These are phyloP conservation scores for Cataglyphis albicans DNA, from an alignment of 2,888 invertebrate species.

Conservation along the genomic window DNA sequence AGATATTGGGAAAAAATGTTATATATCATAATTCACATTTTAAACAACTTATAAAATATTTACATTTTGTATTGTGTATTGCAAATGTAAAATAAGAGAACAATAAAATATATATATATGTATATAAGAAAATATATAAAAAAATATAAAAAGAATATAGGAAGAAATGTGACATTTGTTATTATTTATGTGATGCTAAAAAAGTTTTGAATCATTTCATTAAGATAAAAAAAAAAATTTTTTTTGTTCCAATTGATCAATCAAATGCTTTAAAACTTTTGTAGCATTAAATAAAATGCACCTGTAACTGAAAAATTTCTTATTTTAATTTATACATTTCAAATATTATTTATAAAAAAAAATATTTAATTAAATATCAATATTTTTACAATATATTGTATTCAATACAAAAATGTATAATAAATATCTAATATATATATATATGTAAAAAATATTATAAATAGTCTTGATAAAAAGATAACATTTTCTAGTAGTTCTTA, in stretches of 20 bases:
- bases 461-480: not conserved
- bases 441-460: constrained; percentile 2
- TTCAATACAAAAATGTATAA: not conserved
- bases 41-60: not conserved
- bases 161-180: not conserved
- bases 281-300: not conserved
- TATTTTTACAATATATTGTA: constrained; percentile 8
- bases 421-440: not conserved
- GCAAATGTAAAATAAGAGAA: too few species aligned
- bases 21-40: not conserved
- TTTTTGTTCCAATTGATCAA: not conserved
- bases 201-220: not conserved
- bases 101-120: too few species aligned
- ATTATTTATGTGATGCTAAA: not conserved
- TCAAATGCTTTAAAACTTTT: not conserved
- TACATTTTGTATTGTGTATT: not conserved
- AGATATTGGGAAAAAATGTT: not conserved
- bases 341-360: not conserved
- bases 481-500: not conserved
- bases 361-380: constrained; percentile 31
- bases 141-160: not conserved
- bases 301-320: not conserved
- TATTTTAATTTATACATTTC: not conserved
- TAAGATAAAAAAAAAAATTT: not conserved
- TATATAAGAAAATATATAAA: too few species aligned